Base-by-base conservation (phyloP, 1,140 invertebrate genomes). In the Drosophila parvula region DNA sequence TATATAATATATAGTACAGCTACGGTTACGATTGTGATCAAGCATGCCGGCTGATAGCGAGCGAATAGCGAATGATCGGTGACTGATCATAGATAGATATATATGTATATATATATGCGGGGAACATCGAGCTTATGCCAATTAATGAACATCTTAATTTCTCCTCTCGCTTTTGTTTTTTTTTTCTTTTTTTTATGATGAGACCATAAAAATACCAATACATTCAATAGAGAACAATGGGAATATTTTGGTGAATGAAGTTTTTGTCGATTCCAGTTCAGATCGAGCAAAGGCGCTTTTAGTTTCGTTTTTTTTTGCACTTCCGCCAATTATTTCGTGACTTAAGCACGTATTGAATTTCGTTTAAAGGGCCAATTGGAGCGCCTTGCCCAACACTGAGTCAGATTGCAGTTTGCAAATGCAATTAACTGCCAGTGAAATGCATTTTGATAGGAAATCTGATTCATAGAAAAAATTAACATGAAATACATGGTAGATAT, bases 11-110 rank as follows among this genome's bases (percentile, higher is more conserved):
- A 55, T 55, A 55, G 34, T 55, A 55, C 18, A 55, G 59, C 60
- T 69, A 80, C 48, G 73, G 47, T 71, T 71, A 76, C 53, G 67
- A 55, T 65, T 45, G 67, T 48, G 65, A 79, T 76, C 61, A 76
- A 70, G 77, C 83, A 86, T 89, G 83, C 84, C 83, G 67, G 60
- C 63, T 68, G 76, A 85, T 48, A 53, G 56, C 68, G 81, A 81
- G 65, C 76, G 67, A 79, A 51, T 58, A 60, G 60, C 48, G 65
- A 68, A 59, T 55, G 61, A 65, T 69, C 62, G 47, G 28, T 70
- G 69, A 32, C 16, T 70, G 69, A 45, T 47, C 75, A 64, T 55
- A 45, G 32, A 64, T 38, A 43, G 56, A 68, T 77, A 27, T 36
- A 36, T 12, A 45, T 55, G 51, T 38, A 43, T 50, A 68, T 77